Base-by-base conservation (phyloP, 2,113 vertebrate species). In the Spheniscus mendiculus region DNA sequence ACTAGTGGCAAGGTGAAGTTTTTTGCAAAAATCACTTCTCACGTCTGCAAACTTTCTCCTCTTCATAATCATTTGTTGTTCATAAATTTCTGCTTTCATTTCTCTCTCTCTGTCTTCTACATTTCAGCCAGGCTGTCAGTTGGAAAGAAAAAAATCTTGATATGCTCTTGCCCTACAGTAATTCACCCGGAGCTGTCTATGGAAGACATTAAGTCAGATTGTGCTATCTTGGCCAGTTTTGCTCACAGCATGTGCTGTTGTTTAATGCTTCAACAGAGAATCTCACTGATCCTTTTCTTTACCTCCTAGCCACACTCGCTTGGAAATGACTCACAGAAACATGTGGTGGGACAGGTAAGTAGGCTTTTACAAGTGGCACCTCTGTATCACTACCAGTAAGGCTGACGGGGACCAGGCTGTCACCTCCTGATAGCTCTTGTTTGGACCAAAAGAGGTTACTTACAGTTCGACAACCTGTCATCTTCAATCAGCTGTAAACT, bases 281-380 rank as follows among this genome's bases (percentile, higher is more conserved):
- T 27, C 29, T 44, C 36, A 38, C 50, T 30, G 20, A 53, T 49
- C 20, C 18, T 82, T 91, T 81, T 69, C 44, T 49, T 82, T 70
- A 47, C 44, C 5, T 85, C 49, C n/a, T 38, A 32, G 14, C 17
- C 77, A 38, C 34, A 9, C 7, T 45, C 3, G 2, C 49, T 44
- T 1, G 1, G n/a, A 87, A 81, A 53, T 36, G 25, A 29, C 53
- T 29, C 3, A 2, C 1, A 56, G 49, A 52, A 82, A 38, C 0
- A 0, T 6, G 32, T 29, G 40, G 15, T 1, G 1, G 29, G 21
- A 63, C 34, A 76, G 52, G 47, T 11, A 83, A 50, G 14, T 0
- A 38, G 30, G 20, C 16, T 79, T 63, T 71, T 42, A 30, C 10
- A 56, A 44, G 61, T 34, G 40, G 6, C 32, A 69, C 3, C 26